phyloP scores from a whole-genome alignment of 2,888 invertebrate genomes.

The Xiphydria camelus region DNA sequence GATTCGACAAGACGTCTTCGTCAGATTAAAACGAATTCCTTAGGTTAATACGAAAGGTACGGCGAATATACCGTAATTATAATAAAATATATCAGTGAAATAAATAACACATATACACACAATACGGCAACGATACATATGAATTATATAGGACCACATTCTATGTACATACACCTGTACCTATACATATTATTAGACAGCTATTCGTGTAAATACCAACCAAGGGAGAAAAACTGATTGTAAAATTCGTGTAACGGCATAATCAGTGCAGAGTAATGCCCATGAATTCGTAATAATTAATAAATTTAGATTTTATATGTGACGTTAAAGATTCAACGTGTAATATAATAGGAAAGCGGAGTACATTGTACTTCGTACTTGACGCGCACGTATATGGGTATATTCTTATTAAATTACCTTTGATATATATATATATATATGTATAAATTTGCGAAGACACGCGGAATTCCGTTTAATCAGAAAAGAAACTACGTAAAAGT shows the following conservation, averaged over 20 bases:
- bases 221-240: constrained; percentile 24
- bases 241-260: constrained; percentile 19
- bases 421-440: no score
- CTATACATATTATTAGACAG: constrained; percentile 16
- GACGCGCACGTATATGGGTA: no score
- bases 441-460: no score
- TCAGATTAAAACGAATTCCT: background rate
- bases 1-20: background rate
- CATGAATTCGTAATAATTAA: constrained; percentile 24
- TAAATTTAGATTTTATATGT: constrained; percentile 46
- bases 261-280: constrained; percentile 14
- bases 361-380: no score
- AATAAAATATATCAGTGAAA: constrained; percentile 1
- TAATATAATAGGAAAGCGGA: constrained; percentile 25
- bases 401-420: no score
- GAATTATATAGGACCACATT: constrained; percentile 51
- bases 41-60: background rate
- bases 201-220: constrained; percentile 35
- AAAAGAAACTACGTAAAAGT: no score
- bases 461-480: no score
- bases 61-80: constrained; percentile 2
- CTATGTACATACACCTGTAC: constrained; percentile 41
- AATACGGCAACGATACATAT: constrained; percentile 48
- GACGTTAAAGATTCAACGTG: constrained; percentile 21
- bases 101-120: constrained; percentile 32